phyloP scores from a whole-genome alignment of 1,140 invertebrate species.

The Amyelois transitella region DNA sequence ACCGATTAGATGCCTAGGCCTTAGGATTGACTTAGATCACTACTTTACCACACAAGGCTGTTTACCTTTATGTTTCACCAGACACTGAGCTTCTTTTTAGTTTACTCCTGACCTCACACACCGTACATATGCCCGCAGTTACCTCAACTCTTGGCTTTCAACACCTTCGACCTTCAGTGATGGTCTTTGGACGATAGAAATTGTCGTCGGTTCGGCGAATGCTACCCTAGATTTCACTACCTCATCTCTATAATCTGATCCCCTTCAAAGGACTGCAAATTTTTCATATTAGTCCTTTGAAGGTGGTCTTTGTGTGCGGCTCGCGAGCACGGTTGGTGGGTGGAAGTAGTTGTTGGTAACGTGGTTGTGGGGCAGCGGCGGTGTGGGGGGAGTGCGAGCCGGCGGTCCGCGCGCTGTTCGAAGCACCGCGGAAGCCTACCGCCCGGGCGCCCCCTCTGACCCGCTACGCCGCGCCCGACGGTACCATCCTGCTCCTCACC shows the following conservation, averaged over 20 bases:
- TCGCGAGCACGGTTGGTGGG: constrained; percentile 45
- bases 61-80: constrained; percentile 68
- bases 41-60: constrained; percentile 70
- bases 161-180: constrained; percentile 68
- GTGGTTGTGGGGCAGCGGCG: constrained; percentile 65
- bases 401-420: constrained; percentile 59
- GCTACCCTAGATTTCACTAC: constrained; percentile 50
- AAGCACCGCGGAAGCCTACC: constrained; percentile 37
- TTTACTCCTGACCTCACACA: constrained; percentile 72
- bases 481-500: constrained; percentile 71
- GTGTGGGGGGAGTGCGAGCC: constrained; percentile 59
- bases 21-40: constrained; percentile 71
- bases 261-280: constrained; percentile 46
- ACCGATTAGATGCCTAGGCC: constrained; percentile 70
- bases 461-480: constrained; percentile 67
- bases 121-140: constrained; percentile 73
- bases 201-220: constrained; percentile 52
- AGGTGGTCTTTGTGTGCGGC: constrained; percentile 53
- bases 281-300: constrained; percentile 38
- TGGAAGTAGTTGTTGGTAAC: constrained; percentile 58
- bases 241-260: constrained; percentile 37
- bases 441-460: constrained; percentile 54
- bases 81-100: constrained; percentile 72
- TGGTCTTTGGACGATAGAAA: constrained; percentile 51
- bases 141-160: constrained; percentile 71